Percentiles rank a stretch among this genome's conserved stretches.
Evolutionary conservation across 2,888 invertebrate species (phyloP).

Genomic region (Heteropelma amictum): DNA sequence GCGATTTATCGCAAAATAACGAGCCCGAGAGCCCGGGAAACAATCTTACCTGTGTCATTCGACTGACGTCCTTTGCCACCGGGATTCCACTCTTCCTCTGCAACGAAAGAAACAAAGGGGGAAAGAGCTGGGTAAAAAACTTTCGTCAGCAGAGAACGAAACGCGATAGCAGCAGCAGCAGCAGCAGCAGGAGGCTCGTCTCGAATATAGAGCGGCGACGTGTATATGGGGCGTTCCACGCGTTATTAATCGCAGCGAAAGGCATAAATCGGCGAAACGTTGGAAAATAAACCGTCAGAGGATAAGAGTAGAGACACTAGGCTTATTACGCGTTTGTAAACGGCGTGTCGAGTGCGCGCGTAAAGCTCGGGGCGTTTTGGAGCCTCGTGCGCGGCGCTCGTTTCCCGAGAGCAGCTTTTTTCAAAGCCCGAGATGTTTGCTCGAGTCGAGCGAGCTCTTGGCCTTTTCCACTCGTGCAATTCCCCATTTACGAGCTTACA

Average conservation of each 20-base stretch:
- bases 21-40: no score
- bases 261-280: not conserved
- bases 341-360: conserved; percentile 32
- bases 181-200: no score
- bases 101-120: conserved; percentile 62
- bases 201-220: no score
- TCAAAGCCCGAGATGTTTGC: conserved; percentile 38
- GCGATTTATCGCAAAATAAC: no score
- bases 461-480: conserved; percentile 56
- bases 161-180: not conserved
- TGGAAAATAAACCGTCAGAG: not conserved
- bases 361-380: conserved; percentile 44
- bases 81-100: conserved; percentile 83
- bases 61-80: conserved; percentile 80
- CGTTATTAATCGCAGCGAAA: not conserved
- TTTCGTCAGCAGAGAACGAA: not conserved
- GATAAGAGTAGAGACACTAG: not conserved
- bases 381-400: conserved; percentile 27
- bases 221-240: no score
- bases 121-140: not conserved
- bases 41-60: conserved; percentile 73
- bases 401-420: conserved; percentile 42
- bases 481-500: conserved; percentile 55
- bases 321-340: not conserved
- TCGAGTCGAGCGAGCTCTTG: conserved; percentile 55